Base-by-base conservation (phyloP, 2,888 invertebrate genomes). In the Allygus modestus region DNA sequence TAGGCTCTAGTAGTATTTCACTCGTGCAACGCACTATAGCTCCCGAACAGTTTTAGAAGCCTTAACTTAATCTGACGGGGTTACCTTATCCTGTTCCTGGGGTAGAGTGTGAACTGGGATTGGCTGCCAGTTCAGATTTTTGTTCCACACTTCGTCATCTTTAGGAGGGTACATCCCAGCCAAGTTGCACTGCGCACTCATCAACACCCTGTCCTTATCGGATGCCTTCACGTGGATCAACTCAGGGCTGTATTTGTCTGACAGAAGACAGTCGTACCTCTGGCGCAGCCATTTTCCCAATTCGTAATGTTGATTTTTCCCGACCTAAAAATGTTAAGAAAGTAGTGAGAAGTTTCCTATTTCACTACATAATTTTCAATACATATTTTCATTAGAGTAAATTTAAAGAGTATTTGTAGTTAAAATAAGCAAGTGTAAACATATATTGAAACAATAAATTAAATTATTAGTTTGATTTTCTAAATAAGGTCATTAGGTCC, bases 201-300 rank as follows among this genome's bases (percentile, higher is more conserved):
- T 95, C 88, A 95, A 92, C 0, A 96, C 95, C 79, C 97, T 92
- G 88, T 96, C 94, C 9, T 94, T 93, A 85, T 94, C 95, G 0
- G 96, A 95, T 71, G 94, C 93, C 89, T 94, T 93, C 1, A 95
- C 92, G 89, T 93, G 92, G 84, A 94, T 93, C 89, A 93, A 90
- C 85, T 93, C 91, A 2, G 93, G 92, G 86, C 90, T 91, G 89
- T 94, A 95, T 71, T 91, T 89, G 17, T 91, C 90, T 12, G 93
- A 94, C 79, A 96, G 90, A 89, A 94, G 94, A 33, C 90, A 88
- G 65, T 91, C 91, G 89, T 96, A 96, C 85, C 95, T 92, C 84
- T 92, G 89, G 82, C 95, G 91, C 51, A 96, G 89, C 90, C 92
- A 95, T 86, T 92, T 89, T 23, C 96, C 96, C 81, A 93, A 92